Conservation (phyloP, 2,113 vertebrate species). For the Pelmatolapia mariae region DNA sequence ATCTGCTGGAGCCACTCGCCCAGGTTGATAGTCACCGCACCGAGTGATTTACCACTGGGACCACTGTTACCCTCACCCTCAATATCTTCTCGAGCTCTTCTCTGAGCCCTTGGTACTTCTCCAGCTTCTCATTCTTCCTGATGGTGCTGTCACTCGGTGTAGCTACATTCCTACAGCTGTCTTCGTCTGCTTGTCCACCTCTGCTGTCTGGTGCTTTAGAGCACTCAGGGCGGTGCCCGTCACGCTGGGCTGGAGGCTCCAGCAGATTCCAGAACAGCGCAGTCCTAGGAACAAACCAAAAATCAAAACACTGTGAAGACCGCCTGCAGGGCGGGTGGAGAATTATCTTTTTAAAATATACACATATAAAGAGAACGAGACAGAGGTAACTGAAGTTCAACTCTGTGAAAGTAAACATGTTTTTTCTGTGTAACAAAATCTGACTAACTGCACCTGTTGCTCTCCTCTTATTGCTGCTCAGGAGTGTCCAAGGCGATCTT, state of each 20-base stretch:
- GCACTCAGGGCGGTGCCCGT: not conserved
- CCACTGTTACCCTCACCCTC: not conserved
- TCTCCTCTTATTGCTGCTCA: not conserved
- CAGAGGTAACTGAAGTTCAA: not conserved
- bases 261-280: fast-evolving
- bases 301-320: not conserved
- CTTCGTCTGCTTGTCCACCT: not conserved
- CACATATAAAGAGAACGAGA: not conserved
- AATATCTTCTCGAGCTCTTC: not conserved
- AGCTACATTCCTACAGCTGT: not conserved
- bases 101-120: not conserved
- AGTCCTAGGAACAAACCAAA: fast-evolving
- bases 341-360: not conserved
- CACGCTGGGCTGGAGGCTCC: not conserved
- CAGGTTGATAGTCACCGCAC: fast-evolving
- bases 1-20: not conserved
- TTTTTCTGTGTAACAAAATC: not conserved
- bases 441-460: not conserved
- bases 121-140: not conserved
- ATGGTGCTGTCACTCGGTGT: not conserved
- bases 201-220: fast-evolving
- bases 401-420: fast-evolving
- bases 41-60: not conserved
- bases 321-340: not conserved
- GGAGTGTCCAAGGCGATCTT: not conserved